These are phyloP conservation scores for Montifringilla adamsi DNA, from an alignment of 2,113 vertebrate genomes.

Conservation along the genomic window DNA sequence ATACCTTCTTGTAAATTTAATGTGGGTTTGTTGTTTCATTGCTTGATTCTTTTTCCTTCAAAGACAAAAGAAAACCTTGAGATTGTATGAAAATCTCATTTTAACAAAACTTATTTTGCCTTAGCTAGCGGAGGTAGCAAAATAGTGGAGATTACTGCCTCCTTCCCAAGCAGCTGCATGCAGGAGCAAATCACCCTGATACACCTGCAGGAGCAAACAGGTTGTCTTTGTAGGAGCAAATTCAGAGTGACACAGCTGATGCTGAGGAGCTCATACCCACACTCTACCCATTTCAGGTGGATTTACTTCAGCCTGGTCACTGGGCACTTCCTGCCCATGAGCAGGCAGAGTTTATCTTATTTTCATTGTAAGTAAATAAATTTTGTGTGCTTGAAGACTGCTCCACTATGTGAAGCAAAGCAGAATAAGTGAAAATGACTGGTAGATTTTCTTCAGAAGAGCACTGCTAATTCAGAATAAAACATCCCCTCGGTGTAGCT, in stretches of 20 bases:
- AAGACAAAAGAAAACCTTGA: not conserved
- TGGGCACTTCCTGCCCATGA: not conserved
- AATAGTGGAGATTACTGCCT: not conserved
- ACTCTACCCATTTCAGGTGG: not conserved
- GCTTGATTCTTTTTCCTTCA: not conserved
- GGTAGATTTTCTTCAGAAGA: not conserved
- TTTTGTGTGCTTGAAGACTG: not conserved
- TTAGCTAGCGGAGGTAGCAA: not conserved
- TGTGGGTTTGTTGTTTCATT: not conserved
- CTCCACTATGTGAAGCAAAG: not conserved
- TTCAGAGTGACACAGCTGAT: not conserved
- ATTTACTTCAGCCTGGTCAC: not conserved
- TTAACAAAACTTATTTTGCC: not conserved
- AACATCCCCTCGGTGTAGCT: not conserved
- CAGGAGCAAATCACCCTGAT: not conserved
- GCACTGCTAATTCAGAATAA: not conserved
- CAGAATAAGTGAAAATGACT: not conserved
- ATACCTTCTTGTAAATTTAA: not conserved
- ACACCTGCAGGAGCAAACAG: not conserved
- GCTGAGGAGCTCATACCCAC: not conserved
- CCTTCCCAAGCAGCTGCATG: not conserved
- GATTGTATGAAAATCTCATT: not conserved
- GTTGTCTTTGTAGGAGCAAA: not conserved
- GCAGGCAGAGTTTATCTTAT: not conserved
- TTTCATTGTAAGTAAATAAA: not conserved